Conservation (phyloP, 2,797 vertebrate genomes). For the Enteromius afrohamiltoni region DNA sequence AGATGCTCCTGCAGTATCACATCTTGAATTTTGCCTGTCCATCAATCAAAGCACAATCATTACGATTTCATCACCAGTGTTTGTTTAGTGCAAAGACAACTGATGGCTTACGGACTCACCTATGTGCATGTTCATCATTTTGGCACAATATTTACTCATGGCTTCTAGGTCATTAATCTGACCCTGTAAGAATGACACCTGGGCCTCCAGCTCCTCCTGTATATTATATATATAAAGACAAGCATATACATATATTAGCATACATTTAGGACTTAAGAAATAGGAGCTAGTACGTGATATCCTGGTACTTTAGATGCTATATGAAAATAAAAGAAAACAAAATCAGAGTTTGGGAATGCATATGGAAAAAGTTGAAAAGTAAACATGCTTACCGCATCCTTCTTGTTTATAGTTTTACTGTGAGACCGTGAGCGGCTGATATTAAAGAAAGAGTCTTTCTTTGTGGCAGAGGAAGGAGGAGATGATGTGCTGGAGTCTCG, state of each 20-base stretch:
- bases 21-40: constrained; percentile 94
- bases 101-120: constrained; percentile 79
- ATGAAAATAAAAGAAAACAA: not conserved
- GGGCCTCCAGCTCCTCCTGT: constrained; percentile 95
- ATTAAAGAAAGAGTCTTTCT: constrained; percentile 95
- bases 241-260: constrained; percentile 37
- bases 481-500: constrained; percentile 87
- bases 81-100: not conserved
- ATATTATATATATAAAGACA: constrained; percentile 54
- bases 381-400: constrained; percentile 83
- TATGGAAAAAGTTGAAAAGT: not conserved
- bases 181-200: constrained; percentile 96
- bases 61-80: not conserved
- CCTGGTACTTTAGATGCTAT: not conserved
- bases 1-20: constrained; percentile 93
- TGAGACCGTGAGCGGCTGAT: constrained; percentile 97
- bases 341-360: not conserved
- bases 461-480: constrained; percentile 89
- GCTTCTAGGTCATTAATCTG: constrained; percentile 97
- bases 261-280: constrained; percentile 28
- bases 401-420: constrained; percentile 92
- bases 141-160: constrained; percentile 98
- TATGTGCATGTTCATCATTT: constrained; percentile 95
- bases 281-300: constrained; percentile 1
- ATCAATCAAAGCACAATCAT: constrained; percentile 26